Conservation (phyloP, 1,140 invertebrate genomes). For the Bombus terrestris region DNA sequence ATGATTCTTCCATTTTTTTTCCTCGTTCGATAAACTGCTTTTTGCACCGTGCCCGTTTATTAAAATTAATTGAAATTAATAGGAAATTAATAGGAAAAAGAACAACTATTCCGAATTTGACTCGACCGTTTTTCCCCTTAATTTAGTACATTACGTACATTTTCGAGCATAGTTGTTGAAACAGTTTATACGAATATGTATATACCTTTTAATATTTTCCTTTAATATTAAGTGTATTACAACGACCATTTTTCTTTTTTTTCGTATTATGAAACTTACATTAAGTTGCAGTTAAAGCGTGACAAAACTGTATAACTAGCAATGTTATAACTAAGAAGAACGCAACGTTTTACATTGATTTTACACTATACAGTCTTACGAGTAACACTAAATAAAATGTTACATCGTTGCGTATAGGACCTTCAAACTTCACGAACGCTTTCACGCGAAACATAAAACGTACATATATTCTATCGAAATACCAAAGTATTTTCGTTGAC, state of each 20-base stretch:
- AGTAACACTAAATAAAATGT: too few relatives aligned
- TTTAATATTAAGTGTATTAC: too few relatives aligned
- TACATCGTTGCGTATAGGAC: background rate
- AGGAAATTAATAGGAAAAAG: too few relatives aligned
- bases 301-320: background rate
- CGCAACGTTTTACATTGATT: slow-evolving; percentile 9
- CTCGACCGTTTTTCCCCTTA: too few relatives aligned
- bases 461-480: too few relatives aligned
- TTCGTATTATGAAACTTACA: too few relatives aligned
- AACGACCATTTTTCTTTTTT: too few relatives aligned
- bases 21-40: background rate
- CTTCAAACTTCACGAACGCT: background rate
- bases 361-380: background rate
- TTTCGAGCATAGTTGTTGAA: too few relatives aligned
- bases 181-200: too few relatives aligned
- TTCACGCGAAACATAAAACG: background rate
- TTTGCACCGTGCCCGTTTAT: background rate
- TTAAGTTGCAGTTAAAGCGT: background rate
- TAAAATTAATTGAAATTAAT: background rate
- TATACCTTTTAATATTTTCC: too few relatives aligned
- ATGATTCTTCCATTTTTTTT: background rate
- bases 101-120: background rate
- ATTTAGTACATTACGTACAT: too few relatives aligned
- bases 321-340: background rate
- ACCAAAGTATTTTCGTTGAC: too few relatives aligned